phyloP scores from a whole-genome alignment of 2,797 vertebrate species.

The Melanotaenia parkinsoni region DNA sequence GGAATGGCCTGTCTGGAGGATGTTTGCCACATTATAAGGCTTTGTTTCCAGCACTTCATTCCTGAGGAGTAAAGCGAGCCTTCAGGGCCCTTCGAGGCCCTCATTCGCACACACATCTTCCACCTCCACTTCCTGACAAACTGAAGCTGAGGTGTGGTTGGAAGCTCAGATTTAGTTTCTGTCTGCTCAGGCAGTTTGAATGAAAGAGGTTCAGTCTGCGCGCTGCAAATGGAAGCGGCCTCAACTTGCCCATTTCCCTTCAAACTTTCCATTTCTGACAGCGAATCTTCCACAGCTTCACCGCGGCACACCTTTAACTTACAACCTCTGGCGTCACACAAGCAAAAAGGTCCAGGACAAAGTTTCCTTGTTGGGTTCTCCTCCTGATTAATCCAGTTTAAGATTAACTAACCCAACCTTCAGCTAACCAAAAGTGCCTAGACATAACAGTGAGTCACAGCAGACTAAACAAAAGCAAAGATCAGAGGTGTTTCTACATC shows the following conservation, averaged over 20 bases:
- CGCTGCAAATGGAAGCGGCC: neutral
- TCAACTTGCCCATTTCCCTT: conserved; percentile 6
- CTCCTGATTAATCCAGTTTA: conserved; percentile 56
- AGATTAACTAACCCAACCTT: conserved; percentile 48
- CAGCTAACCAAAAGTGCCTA: conserved; percentile 11
- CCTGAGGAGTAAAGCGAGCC: conserved; percentile 69
- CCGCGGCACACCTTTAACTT: neutral
- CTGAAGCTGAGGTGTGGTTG: conserved; percentile 46
- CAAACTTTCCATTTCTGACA: neutral
- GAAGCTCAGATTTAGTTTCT: conserved; percentile 23
- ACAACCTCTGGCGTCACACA: conserved; percentile 5
- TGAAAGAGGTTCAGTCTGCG: conserved; percentile 10
- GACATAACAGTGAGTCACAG: conserved; percentile 49
- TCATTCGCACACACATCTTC: conserved; percentile 19
- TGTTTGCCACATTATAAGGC: conserved; percentile 73
- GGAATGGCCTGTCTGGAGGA: conserved; percentile 52
- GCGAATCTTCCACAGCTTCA: neutral
- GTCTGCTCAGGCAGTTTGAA: conserved; percentile 20
- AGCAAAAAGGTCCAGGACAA: conserved; percentile 40
- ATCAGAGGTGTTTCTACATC: conserved; percentile 25
- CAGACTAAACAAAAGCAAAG: conserved; percentile 44
- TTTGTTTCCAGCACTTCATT: conserved; percentile 76
- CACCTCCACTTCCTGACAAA: conserved; percentile 48
- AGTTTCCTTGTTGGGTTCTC: conserved; percentile 45
- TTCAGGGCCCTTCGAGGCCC: conserved; percentile 32